Conservation (phyloP, 2,113 vertebrate genomes). For the Hippocampus mohnikei region DNA sequence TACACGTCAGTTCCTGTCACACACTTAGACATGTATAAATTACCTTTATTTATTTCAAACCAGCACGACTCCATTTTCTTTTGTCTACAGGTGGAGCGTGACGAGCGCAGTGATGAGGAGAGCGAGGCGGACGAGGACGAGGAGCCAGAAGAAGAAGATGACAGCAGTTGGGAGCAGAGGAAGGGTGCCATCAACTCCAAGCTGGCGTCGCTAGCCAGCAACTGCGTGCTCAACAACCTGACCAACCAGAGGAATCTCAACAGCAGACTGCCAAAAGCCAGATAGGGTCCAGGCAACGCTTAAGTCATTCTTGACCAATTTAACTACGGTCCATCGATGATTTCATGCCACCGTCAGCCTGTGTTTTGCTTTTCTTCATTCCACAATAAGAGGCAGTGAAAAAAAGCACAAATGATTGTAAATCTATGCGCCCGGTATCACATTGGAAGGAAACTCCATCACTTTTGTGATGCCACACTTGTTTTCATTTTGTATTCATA, state of each 20-base stretch:
- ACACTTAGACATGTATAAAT: too few species aligned
- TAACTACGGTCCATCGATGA: slow-evolving; percentile 27
- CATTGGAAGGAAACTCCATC: not conserved
- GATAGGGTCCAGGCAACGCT: slow-evolving; percentile 53
- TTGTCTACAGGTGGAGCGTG: slow-evolving; percentile 77
- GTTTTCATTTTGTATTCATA: slow-evolving; percentile 32
- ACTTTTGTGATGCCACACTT: not conserved
- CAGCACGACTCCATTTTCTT: not conserved
- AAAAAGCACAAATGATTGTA: slow-evolving; percentile 34
- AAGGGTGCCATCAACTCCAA: slow-evolving; percentile 60
- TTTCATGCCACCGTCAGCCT: slow-evolving; percentile 42
- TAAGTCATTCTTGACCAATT: slow-evolving; percentile 11
- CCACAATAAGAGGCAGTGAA: not conserved
- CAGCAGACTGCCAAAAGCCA: slow-evolving; percentile 70
- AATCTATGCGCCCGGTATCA: not conserved
- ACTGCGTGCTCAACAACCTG: slow-evolving; percentile 70
- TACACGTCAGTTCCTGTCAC: too few species aligned
- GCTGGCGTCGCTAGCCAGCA: slow-evolving; percentile 62
- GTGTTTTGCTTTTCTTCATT: slow-evolving; percentile 14
- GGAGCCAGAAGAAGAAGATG: slow-evolving; percentile 42
- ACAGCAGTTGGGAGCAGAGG: slow-evolving; percentile 56
- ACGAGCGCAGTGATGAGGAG: slow-evolving; percentile 88
- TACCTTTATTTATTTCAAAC: too few species aligned
- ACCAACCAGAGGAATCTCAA: slow-evolving; percentile 66
- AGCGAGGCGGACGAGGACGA: slow-evolving; percentile 80